Evolutionary conservation across 2,797 vertebrate genomes (phyloP).

Genomic region (Trachurus trachurus): DNA sequence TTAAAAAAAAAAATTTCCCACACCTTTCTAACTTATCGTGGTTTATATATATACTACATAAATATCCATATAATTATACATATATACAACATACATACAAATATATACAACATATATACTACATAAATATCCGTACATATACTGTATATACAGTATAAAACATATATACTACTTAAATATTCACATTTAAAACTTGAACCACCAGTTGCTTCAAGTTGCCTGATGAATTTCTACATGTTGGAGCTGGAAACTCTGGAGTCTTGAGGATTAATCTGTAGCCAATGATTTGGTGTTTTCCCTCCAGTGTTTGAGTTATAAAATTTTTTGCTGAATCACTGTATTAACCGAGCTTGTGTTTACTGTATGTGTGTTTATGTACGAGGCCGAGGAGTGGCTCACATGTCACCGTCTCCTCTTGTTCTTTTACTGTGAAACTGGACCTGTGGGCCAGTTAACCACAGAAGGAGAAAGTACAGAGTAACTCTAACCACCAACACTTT

Average conservation of each 20-base stretch:
- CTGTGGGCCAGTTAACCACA: conserved; percentile 4
- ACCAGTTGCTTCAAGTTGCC: not conserved
- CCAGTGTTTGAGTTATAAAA: not conserved
- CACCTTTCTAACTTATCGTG: no score
- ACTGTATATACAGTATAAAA: no score
- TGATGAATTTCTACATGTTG: not conserved
- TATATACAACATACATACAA: no score
- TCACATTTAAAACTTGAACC: no score
- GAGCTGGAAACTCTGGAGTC: not conserved
- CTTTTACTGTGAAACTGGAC: conserved; percentile 44
- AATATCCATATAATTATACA: no score
- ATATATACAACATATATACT: no score
- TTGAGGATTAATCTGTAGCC: not conserved
- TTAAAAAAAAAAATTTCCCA: no score
- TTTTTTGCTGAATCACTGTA: not conserved
- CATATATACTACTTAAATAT: no score
- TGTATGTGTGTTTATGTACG: conserved; percentile 17
- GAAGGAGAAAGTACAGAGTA: conserved; percentile 27
- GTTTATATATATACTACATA: no score
- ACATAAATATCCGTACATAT: no score
- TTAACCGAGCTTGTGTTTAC: not conserved
- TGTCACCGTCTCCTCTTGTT: conserved; percentile 45
- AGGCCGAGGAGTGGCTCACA: conserved; percentile 32
- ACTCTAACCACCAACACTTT: not conserved
- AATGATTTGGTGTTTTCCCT: not conserved